These are phyloP conservation scores for Mizuhopecten yessoensis DNA, from an alignment of 1,140 invertebrate genomes.

Conservation along the genomic window DNA sequence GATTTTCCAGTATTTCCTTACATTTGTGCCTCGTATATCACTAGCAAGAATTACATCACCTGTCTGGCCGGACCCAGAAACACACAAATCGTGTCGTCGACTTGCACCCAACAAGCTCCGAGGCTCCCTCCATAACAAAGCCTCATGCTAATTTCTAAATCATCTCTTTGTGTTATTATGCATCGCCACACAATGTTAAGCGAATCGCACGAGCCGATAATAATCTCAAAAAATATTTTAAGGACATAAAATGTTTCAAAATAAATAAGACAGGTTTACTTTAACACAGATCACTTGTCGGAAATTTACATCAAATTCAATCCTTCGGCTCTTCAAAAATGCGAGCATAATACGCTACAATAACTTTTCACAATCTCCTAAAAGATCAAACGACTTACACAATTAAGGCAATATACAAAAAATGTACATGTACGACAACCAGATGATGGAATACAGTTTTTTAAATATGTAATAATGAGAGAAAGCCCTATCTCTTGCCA, in stretches of 20 bases:
- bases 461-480: not conserved
- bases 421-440: not conserved
- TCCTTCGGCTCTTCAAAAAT: not conserved
- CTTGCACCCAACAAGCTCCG: not conserved
- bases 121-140: not conserved
- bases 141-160: slow-evolving; percentile 7
- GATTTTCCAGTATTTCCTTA: not conserved
- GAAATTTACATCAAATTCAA: not conserved
- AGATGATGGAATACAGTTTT: not conserved
- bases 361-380: not conserved
- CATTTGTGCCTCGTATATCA: not conserved
- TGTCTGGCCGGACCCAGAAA: not conserved
- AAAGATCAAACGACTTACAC: not conserved
- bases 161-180: not conserved
- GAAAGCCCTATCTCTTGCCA: not conserved
- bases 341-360: not conserved
- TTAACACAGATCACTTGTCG: not conserved
- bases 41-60: not conserved
- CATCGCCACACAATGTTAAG: not conserved
- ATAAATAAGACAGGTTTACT: not conserved
- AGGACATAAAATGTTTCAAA: not conserved
- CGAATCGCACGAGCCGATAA: not conserved
- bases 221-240: not conserved
- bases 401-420: not conserved
- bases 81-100: not conserved